phyloP scores from a whole-genome alignment of 2,113 vertebrate genomes.

The Uria aalge region DNA sequence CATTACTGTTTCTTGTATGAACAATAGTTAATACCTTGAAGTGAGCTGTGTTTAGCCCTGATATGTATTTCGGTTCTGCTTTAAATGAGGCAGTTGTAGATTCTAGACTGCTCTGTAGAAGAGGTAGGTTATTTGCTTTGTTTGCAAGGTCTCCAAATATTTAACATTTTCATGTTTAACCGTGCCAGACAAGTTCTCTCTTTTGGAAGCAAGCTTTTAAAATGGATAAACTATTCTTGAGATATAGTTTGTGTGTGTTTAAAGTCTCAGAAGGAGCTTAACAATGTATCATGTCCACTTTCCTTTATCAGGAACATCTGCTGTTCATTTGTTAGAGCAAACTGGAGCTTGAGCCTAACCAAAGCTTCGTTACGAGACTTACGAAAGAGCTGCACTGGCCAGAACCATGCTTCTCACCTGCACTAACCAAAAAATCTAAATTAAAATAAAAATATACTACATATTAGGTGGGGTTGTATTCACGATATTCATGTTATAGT shows the following conservation, averaged over 20 bases:
- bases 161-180: conserved; percentile 20
- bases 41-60: background rate
- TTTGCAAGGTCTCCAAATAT: conserved; percentile 22
- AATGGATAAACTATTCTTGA: conserved; percentile 20
- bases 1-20: background rate
- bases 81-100: background rate
- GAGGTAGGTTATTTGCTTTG: background rate
- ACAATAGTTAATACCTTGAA: background rate
- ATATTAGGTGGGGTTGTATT: background rate
- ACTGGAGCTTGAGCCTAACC: background rate
- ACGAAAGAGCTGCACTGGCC: background rate
- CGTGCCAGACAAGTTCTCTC: conserved; percentile 1
- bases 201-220: background rate
- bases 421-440: background rate
- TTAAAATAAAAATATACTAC: background rate
- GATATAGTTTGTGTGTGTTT: background rate
- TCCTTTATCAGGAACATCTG: conserved; percentile 42
- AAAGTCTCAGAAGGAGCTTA: conserved; percentile 33
- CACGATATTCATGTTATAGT: background rate
- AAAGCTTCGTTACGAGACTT: background rate
- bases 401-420: background rate
- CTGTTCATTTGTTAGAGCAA: conserved; percentile 9
- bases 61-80: background rate
- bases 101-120: background rate
- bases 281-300: conserved; percentile 42